Base-by-base conservation (phyloP, 1,140 invertebrate species). In the Mylabris phalerata region DNA sequence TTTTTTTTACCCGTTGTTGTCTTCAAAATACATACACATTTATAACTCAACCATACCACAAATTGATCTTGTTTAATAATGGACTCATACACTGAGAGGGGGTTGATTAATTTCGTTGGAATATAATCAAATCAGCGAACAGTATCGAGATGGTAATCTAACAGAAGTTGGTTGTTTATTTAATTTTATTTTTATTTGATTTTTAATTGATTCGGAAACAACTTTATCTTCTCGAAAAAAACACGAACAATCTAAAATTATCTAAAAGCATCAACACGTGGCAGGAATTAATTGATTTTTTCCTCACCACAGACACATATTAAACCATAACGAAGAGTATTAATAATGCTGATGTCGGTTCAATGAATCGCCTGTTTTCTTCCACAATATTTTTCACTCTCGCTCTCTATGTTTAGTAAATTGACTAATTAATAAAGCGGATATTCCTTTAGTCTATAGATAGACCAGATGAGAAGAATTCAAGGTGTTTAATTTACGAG, bases 401-500 rank as follows among this genome's bases (percentile, higher is more conserved):
- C 38, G 27, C 32, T 25, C 42, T 11, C 48, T 48, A 52, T 59
- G 52, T 58, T 55, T 59, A 62, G 55, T 62, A 55, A 62, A 62
- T 55, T 48, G 61, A 45, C 48, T 59, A 62, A 62, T 62, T 62
- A 62, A 62, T 62, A 62, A 62, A 55, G 7, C 45, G 50, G 10
- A n/a, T 32, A 48, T 4, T 6, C 32, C 25, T 9, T 32, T n/a
- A 11, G 6, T 38, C 24, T 39, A 41, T 50, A 41, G 41, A 41
- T 50, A 43, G 39, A 11, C 4, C 4, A 19, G 32, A 9, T 40
- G 49, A 13, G 4, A 41, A 19, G n/a, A 10, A 50, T 4, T n/a
- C 39, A 19, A 9, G 38, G 41, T 27, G 26, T 25, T 49, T 25
- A 13, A 25, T 49, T 40, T 50, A 19, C 24, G 13, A 40, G 4